These are phyloP conservation scores for Coremacera marginata DNA, from an alignment of 2,888 invertebrate genomes.

Conservation along the genomic window DNA sequence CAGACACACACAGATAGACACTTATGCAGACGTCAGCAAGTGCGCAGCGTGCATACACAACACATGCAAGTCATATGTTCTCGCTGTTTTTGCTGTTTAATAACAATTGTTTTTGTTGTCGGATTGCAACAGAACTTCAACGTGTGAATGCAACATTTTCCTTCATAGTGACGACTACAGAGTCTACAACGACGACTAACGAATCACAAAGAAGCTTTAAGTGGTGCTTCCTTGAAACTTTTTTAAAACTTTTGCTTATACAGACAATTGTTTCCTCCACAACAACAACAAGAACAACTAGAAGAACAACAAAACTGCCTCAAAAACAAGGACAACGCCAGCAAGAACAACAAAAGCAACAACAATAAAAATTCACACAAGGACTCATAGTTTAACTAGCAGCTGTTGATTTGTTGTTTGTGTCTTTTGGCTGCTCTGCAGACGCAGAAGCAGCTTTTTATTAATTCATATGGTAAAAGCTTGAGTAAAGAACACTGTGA, in stretches of 20 bases:
- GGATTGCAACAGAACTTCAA: slow-evolving; percentile 1
- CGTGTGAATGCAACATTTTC: not conserved
- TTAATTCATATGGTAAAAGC: slow-evolving; percentile 6
- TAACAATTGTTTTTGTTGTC: not conserved
- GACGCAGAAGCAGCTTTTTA: not conserved
- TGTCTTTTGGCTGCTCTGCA: slow-evolving; percentile 15
- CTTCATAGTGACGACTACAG: not conserved
- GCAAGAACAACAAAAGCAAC: not conserved
- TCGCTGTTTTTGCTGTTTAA: slow-evolving; percentile 20
- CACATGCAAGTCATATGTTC: too few species aligned
- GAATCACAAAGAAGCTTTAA: not conserved
- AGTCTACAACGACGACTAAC: not conserved
- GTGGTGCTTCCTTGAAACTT: slow-evolving; percentile 14
- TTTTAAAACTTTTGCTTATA: not conserved
- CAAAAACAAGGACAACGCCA: not conserved
- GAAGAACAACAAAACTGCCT: slow-evolving; percentile 2
- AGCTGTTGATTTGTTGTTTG: not conserved
- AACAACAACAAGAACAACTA: not conserved
- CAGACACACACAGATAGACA: slow-evolving; percentile 41
- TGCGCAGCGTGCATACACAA: not conserved
- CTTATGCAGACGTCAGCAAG: slow-evolving; percentile 36
- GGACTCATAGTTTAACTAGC: not conserved
- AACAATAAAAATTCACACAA: not conserved
- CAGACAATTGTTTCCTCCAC: not conserved
- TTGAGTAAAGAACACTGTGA: not conserved